Percentiles rank a stretch among this genome's conserved stretches.
Conservation (phyloP, 2,888 invertebrate genomes). For the Apomyelois bistriatella region DNA sequence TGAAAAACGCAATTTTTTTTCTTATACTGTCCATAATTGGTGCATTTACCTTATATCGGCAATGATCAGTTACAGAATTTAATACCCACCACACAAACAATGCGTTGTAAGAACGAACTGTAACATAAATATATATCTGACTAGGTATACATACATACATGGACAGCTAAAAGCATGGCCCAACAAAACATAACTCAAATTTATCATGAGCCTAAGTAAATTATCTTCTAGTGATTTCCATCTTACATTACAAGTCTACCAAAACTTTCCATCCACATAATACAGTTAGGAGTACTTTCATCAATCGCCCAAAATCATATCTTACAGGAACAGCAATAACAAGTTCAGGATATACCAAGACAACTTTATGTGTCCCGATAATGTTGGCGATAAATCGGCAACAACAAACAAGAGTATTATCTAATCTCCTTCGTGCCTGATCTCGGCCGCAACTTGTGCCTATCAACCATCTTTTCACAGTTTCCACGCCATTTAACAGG, state of each 20-base stretch:
- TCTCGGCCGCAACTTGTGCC: slow-evolving; percentile 40
- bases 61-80: too few species aligned
- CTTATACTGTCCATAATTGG: too few species aligned
- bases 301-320: slow-evolving; percentile 8
- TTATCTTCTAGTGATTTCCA: background rate
- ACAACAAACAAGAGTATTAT: slow-evolving; percentile 16
- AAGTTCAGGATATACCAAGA: slow-evolving; percentile 7
- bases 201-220: too few species aligned
- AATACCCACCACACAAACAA: too few species aligned
- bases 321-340: slow-evolving; percentile 6
- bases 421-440: slow-evolving; percentile 23
- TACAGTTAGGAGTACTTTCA: background rate
- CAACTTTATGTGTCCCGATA: slow-evolving; percentile 7
- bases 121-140: too few species aligned
- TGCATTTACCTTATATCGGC: too few species aligned
- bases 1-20: too few species aligned
- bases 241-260: background rate
- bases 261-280: background rate
- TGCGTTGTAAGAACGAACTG: too few species aligned
- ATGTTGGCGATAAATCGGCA: slow-evolving; percentile 10
- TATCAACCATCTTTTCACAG: slow-evolving; percentile 58
- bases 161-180: too few species aligned
- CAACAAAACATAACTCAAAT: too few species aligned
- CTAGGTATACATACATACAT: too few species aligned
- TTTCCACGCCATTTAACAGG: slow-evolving; percentile 65